phyloP scores from a whole-genome alignment of 2,113 vertebrate species.

The Petrocephalus zakoni region DNA sequence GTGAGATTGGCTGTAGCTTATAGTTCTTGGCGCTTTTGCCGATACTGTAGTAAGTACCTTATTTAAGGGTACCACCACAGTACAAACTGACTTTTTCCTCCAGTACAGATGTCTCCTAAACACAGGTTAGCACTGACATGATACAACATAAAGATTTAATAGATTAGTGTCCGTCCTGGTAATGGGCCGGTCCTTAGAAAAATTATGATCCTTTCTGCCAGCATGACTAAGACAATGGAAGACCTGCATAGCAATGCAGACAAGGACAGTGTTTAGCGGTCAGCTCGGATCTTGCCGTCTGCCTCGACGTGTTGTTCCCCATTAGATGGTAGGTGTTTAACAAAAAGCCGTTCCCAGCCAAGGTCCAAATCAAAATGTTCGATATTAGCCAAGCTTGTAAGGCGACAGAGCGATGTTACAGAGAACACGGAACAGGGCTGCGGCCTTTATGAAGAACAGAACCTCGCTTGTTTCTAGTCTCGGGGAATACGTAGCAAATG shows the following conservation, averaged over 20 bases:
- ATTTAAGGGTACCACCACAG: not conserved
- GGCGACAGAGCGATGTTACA: not conserved
- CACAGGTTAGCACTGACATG: not conserved
- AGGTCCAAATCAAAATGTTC: not conserved
- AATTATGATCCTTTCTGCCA: not conserved
- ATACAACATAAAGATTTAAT: not conserved
- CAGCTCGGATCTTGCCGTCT: not conserved
- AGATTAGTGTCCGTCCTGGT: not conserved
- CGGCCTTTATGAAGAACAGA: constrained; percentile 3
- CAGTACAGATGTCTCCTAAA: not conserved
- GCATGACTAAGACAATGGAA: not conserved
- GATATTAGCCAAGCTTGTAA: not conserved
- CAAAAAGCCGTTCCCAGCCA: not conserved
- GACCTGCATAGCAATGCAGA: not conserved
- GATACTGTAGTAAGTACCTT: not conserved
- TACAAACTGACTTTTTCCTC: not conserved
- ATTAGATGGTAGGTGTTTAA: not conserved
- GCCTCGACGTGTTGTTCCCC: not conserved
- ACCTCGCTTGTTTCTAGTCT: not conserved
- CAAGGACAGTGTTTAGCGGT: not conserved
- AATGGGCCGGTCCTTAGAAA: not conserved
- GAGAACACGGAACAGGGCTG: constrained; percentile 7
- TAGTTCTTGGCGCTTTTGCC: not conserved
- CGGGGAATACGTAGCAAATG: not conserved
- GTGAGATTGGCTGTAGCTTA: not conserved